Evolutionary conservation across 2,797 vertebrate species (phyloP), one percentile per base, ranked within the genome.

Genomic region (Crypturellus tataupa): DNA sequence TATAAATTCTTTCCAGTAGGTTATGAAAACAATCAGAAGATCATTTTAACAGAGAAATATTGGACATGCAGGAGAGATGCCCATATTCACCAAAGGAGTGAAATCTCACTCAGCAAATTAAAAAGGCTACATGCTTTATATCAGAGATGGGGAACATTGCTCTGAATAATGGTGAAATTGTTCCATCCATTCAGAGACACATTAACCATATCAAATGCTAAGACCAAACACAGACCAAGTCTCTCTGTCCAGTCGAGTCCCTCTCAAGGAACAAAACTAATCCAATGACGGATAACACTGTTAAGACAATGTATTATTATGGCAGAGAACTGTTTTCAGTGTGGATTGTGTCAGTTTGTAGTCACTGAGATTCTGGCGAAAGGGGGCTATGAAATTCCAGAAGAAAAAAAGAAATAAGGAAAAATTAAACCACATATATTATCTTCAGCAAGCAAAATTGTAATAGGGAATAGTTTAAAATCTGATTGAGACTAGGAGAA

Each of bases 221-320:
- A 37, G 14, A 40, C 4, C 56, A 75, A 84, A 71, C 7, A 79
- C n/a, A 65, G 5, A 46, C 5, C 5, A 84, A 78, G 68, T 3
- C 6, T 84, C 17, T 68, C 15, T 4, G 12, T 84, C 76, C 35
- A 64, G 9, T 33, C n/a, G 92, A 71, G 9, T 6, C 8, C 4
- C 11, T 89, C 27, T 77, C 62, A 44, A 60, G 63, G 67, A 90
- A 76, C 9, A 0, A 19, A 39, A 19, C 11, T 37, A 31, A 37
- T 42, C 0, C 0, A 40, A 1, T 67, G 29, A 46, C 29, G 18
- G n/a, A n/a, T 14, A 75, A 29, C 29, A n/a, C 10, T 62, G 9
- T 39, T 35, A 70, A 69, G 25, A 25, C 13, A 71, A 12, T 40
- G 24, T 67, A 10, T 42, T 84, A 18, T 16, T 24, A 35, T 62